Evolutionary conservation across 2,888 invertebrate genomes (phyloP).

Genomic region (Cantharis rufa): DNA sequence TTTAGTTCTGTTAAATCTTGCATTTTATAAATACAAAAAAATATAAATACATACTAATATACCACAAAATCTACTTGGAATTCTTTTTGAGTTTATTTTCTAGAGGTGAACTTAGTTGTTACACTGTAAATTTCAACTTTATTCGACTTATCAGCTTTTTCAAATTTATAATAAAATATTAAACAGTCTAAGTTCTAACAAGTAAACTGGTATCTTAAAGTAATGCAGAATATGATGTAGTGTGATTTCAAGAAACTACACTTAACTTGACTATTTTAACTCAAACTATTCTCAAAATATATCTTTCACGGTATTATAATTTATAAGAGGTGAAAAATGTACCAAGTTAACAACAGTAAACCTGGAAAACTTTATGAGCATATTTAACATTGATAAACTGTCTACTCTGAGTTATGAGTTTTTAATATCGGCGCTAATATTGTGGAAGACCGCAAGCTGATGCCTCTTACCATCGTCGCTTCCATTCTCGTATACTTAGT

Average conservation of each 20-base stretch:
- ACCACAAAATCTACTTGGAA: too few relatives aligned
- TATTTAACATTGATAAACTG: slow-evolving; percentile 45
- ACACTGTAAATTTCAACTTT: neutral
- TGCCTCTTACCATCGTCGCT: slow-evolving; percentile 28
- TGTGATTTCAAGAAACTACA: neutral
- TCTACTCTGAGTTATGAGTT: slow-evolving; percentile 48
- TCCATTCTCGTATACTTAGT: slow-evolving; percentile 26
- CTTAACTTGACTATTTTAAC: neutral
- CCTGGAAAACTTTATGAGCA: slow-evolving; percentile 29
- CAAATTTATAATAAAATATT: neutral
- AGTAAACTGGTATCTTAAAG: too few relatives aligned
- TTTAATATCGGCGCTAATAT: slow-evolving; percentile 49
- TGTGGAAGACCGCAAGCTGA: slow-evolving; percentile 35
- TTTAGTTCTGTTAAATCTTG: too few relatives aligned
- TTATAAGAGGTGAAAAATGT: slow-evolving; percentile 29
- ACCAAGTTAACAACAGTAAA: slow-evolving; percentile 25
- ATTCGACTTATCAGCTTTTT: neutral
- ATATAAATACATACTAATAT: too few relatives aligned
- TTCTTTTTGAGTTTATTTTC: too few relatives aligned
- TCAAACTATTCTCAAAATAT: slow-evolving; percentile 4
- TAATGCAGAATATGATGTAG: too few relatives aligned
- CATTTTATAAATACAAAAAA: too few relatives aligned
- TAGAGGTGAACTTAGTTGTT: slow-evolving; percentile 15
- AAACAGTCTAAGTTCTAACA: too few relatives aligned
- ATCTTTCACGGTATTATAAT: slow-evolving; percentile 9